Conservation (phyloP, 2,113 vertebrate species). For the Strigops habroptila region DNA sequence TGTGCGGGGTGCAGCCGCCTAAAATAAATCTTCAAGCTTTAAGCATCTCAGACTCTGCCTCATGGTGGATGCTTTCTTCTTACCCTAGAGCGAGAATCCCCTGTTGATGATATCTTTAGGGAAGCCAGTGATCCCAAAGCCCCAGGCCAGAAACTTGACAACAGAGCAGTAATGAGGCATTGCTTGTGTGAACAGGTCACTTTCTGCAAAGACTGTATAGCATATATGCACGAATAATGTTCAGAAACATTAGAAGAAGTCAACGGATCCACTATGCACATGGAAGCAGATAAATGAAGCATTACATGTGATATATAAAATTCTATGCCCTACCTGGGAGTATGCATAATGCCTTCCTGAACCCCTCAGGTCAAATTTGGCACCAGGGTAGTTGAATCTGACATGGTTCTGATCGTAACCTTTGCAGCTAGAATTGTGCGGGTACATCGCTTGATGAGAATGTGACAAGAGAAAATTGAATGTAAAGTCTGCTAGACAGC, state of each 20-base stretch:
- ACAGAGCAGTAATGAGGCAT: not conserved
- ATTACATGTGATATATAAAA: not conserved
- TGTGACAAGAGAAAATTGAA: slow-evolving; percentile 51
- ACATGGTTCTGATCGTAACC: not conserved
- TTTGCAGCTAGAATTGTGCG: not conserved
- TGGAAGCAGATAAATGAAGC: not conserved
- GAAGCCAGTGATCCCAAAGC: not conserved
- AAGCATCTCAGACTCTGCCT: not conserved
- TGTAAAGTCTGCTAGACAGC: slow-evolving; percentile 20
- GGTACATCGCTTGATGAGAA: not conserved
- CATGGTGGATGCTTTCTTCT: not conserved
- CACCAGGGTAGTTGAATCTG: not conserved
- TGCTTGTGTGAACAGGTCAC: not conserved
- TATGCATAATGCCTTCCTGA: not conserved
- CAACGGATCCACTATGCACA: not conserved
- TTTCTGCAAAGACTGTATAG: not conserved
- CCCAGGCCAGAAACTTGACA: slow-evolving; percentile 10
- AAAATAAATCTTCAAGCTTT: slow-evolving; percentile 3
- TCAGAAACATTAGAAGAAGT: not conserved
- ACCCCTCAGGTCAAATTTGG: not conserved
- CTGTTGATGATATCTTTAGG: not conserved
- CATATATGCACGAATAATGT: not conserved
- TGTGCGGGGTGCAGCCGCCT: not conserved
- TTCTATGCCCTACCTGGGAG: not conserved
- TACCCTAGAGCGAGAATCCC: not conserved